Evolutionary conservation across 1,140 invertebrate genomes (phyloP), one percentile per base, ranked within the genome.

Genomic region (Rhopalosiphum padi): DNA sequence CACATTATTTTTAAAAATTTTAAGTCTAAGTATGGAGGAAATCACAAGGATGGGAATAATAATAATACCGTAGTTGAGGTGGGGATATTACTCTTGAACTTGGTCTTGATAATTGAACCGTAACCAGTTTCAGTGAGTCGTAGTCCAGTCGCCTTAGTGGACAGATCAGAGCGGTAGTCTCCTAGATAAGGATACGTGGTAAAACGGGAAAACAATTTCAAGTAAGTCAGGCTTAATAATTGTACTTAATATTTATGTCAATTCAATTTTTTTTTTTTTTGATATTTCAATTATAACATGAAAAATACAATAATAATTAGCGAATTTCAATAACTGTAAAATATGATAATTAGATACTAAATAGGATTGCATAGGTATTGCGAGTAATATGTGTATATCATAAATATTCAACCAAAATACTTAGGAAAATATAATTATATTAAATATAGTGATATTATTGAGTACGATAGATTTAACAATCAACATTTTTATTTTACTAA

Each of bases 81-180:
- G 68, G 77, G 90, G 90, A 25, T 51, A 91, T 25, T 22, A 41
- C 41, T 77, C 60, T 48, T 91, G 90, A 91, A 91, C 68, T 91
- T 91, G 90, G 77, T 91, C 21, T 82, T 91, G 90, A 91, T 77
- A 43, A 48, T 91, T 37, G 60, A 60, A 46, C n/a, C 37, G 43
- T n/a, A 82, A 91, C 90, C 46, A 82, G 90, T 91, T 91, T 82
- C 25, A 46, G 48, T 91, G 46, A 82, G 35, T 91, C 35, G 90
- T 51, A 48, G 90, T 91, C 82, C 77, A 83, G 90, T 91, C 82
- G 68, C 4, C 43, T 91, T 22, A 91, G 68, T 35, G 37, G 22
- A 82, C 22, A 35, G 60, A 25, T 83, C 68, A 18, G 60, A 77
- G 37, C 41, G 48, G 90, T 82, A 35, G 68, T 82, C 22, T 91